Percentiles rank a stretch among this genome's conserved stretches.
Evolutionary conservation across 1,140 invertebrate genomes (phyloP).

Genomic region (Rhizoglyphus robini): DNA sequence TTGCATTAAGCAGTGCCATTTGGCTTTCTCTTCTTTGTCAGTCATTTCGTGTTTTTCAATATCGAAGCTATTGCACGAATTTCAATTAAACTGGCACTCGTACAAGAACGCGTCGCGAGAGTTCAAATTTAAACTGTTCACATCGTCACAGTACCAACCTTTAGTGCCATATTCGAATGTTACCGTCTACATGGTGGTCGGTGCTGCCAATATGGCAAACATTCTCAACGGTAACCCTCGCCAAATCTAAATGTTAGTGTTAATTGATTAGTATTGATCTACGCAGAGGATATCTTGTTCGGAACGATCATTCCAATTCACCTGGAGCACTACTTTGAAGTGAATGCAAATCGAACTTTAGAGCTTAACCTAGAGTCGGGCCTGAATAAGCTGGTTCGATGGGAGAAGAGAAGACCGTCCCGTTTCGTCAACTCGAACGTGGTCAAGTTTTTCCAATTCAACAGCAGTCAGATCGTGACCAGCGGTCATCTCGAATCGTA

Average conservation of each 20-base stretch:
- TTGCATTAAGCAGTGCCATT: no score
- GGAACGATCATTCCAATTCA: neutral
- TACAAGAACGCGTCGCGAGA: neutral
- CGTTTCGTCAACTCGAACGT: neutral
- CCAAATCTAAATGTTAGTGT: neutral
- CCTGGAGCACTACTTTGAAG: conserved; percentile 1
- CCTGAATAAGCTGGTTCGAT: no score
- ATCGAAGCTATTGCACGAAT: neutral
- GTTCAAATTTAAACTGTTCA: neutral
- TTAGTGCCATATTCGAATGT: neutral
- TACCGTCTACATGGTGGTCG: no score
- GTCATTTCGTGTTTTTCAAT: conserved; percentile 10
- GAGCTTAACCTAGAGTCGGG: no score
- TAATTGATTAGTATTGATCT: neutral
- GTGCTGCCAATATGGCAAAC: neutral
- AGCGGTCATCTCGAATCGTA: neutral
- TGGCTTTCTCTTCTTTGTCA: neutral
- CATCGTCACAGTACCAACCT: neutral
- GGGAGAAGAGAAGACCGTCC: no score
- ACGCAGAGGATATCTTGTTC: neutral
- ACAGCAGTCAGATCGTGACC: neutral
- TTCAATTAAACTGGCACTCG: neutral
- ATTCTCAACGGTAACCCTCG: neutral
- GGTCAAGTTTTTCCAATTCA: neutral
- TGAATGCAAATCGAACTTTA: neutral